phyloP scores from a whole-genome alignment of 2,113 vertebrate species.

The Nothocercus nigrocapillus region DNA sequence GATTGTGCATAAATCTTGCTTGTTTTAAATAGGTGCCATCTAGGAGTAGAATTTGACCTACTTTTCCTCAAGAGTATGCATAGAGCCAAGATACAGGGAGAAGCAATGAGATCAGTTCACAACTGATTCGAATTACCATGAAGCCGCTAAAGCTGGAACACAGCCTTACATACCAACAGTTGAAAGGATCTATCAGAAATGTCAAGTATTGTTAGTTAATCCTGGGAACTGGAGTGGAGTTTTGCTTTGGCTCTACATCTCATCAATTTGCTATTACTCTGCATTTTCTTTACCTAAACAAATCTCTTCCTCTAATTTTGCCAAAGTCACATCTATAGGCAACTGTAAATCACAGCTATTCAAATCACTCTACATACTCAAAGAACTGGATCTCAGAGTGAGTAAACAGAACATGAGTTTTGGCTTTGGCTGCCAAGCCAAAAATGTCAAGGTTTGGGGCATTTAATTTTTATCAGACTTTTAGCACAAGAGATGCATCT shows the following conservation, averaged over 20 bases:
- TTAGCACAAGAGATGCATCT: neutral
- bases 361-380: neutral
- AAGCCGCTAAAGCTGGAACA: neutral
- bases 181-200: neutral
- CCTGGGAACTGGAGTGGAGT: neutral
- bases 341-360: neutral
- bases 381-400: neutral
- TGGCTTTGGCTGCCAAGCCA: neutral
- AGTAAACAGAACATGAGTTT: neutral
- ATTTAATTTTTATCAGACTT: neutral
- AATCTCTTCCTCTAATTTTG: neutral
- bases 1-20: neutral
- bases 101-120: neutral
- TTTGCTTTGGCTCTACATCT: neutral
- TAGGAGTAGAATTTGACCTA: neutral
- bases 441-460: neutral
- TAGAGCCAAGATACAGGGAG: neutral
- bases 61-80: neutral
- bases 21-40: slow-evolving; percentile 20
- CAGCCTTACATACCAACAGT: neutral
- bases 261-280: neutral
- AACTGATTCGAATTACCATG: neutral
- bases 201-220: neutral
- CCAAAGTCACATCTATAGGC: neutral
- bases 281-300: neutral